phyloP scores from a whole-genome alignment of 2,113 vertebrate genomes.

The Sceloporus undulatus region DNA sequence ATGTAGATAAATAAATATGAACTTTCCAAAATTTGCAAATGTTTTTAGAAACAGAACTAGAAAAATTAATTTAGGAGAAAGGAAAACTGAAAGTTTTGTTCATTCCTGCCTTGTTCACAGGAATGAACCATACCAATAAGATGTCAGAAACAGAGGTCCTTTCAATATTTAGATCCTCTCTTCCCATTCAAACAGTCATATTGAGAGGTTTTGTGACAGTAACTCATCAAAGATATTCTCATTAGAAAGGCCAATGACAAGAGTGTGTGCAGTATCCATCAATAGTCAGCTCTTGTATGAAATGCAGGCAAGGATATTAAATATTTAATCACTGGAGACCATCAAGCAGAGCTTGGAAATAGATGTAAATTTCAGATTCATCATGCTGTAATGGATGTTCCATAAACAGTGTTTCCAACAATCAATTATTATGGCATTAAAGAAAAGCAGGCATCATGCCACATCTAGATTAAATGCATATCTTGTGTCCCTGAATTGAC shows the following conservation, averaged over 20 bases:
- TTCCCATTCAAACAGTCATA: background rate
- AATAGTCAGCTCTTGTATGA: background rate
- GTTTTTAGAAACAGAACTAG: too few species aligned
- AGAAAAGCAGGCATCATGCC: conserved; percentile 2
- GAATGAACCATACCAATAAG: background rate
- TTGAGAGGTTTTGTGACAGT: background rate
- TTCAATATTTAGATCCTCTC: background rate
- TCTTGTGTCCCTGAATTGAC: conserved; percentile 11
- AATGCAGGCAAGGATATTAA: conserved; percentile 5
- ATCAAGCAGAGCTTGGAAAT: background rate
- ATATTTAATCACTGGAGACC: conserved; percentile 43
- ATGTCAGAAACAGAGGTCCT: background rate
- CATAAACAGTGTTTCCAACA: conserved; percentile 29
- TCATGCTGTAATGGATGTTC: conserved; percentile 42
- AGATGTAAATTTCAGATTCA: conserved; percentile 36
- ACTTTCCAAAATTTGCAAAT: too few species aligned
- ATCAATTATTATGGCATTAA: conserved; percentile 42
- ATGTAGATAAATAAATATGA: too few species aligned
- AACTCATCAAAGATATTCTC: conserved; percentile 9
- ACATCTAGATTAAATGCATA: conserved; percentile 41
- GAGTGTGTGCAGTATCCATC: background rate
- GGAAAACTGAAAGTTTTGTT: too few species aligned
- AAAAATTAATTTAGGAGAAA: too few species aligned
- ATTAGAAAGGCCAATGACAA: background rate
- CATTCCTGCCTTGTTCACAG: too few species aligned